A percentile compares a stretch with the other conserved stretches of the same genome.
Conservation (phyloP, 2,888 invertebrate species). For the Heliothis peltigera region DNA sequence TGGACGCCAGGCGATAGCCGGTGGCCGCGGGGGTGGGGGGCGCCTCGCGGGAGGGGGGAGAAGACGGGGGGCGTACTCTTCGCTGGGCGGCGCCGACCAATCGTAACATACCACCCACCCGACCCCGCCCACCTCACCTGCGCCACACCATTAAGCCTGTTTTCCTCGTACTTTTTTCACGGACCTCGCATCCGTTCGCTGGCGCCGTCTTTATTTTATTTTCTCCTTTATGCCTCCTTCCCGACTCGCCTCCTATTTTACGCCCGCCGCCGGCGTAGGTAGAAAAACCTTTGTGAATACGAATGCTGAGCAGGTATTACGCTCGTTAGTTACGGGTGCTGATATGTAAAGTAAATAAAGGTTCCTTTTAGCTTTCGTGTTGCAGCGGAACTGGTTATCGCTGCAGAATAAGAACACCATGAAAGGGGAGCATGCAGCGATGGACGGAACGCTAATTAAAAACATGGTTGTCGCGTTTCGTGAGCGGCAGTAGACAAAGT, state of each 20-base stretch:
- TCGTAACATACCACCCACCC: conserved; percentile 84
- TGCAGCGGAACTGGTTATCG: conserved; percentile 33
- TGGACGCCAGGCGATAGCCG: conserved; percentile 86
- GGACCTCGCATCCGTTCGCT: conserved; percentile 88
- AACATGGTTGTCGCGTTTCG: conserved; percentile 50
- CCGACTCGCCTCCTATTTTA: conserved; percentile 87
- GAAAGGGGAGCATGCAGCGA: conserved; percentile 13
- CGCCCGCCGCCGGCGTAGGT: conserved; percentile 87
- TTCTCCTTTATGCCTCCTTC: conserved; percentile 89
- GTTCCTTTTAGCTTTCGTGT: conserved; percentile 68
- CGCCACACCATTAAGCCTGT: conserved; percentile 88
- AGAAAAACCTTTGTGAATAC: conserved; percentile 89
- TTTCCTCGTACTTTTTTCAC: conserved; percentile 88
- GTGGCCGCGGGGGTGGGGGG: conserved; percentile 80
- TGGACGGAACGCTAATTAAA: conserved; percentile 60
- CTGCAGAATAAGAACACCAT: conserved; percentile 23
- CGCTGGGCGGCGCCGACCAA: conserved; percentile 88
- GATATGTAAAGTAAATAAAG: conserved; percentile 89
- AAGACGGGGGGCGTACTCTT: conserved; percentile 81
- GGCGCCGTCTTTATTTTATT: conserved; percentile 90
- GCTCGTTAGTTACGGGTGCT: conserved; percentile 87
- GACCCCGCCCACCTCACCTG: conserved; percentile 89
- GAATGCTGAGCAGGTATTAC: conserved; percentile 88
- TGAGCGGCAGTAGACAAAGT: conserved; percentile 63
- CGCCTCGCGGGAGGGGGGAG: conserved; percentile 63